These are phyloP conservation scores for Glaucidium brasilianum DNA, from an alignment of 2,113 vertebrate genomes.

Conservation along the genomic window DNA sequence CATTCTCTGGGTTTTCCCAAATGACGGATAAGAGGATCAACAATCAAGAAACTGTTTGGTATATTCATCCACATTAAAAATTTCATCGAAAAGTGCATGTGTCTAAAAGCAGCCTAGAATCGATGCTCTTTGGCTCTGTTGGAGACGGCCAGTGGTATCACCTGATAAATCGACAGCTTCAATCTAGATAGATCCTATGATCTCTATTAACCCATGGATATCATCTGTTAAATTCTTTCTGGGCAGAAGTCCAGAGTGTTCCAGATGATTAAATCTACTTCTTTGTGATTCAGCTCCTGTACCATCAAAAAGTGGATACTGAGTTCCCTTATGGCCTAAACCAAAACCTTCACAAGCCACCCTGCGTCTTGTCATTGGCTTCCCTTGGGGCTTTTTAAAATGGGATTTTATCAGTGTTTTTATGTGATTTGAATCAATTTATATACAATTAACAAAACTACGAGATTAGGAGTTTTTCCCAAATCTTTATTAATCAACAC, in stretches of 20 bases:
- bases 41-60: background rate
- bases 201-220: background rate
- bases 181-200: background rate
- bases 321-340: background rate
- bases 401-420: background rate
- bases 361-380: background rate
- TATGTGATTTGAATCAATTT: background rate
- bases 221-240: background rate
- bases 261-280: background rate
- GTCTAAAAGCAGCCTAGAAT: background rate
- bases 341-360: background rate
- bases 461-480: background rate
- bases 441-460: background rate
- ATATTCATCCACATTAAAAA: background rate
- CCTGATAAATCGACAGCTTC: background rate
- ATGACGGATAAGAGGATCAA: background rate
- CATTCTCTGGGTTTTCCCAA: background rate
- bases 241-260: background rate
- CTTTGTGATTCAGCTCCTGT: background rate
- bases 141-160: background rate
- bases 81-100: fast-evolving
- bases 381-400: background rate
- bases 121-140: background rate
- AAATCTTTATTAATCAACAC: background rate
- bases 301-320: background rate